Conservation (phyloP, 2,888 invertebrate genomes). For the Coronaproctus castanopsis region DNA sequence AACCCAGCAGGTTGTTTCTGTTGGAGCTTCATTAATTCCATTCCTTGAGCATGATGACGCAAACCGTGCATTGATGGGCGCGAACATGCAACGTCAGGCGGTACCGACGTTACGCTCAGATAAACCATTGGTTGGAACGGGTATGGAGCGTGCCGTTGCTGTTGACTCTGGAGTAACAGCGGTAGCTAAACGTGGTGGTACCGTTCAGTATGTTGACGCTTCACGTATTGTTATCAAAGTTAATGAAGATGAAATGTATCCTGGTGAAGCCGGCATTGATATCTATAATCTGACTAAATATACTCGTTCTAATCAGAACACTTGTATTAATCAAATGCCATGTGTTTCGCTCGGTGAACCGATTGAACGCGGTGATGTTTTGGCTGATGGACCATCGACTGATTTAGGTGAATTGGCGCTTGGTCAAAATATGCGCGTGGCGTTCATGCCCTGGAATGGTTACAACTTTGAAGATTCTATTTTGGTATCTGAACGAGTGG, state of each 20-base stretch:
- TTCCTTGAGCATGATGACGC: slow-evolving; percentile 14
- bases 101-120: slow-evolving; percentile 5
- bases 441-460: slow-evolving; percentile 14
- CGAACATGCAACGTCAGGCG: slow-evolving; percentile 14
- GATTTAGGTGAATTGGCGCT: slow-evolving; percentile 8
- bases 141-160: slow-evolving; percentile 7
- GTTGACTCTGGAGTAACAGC: not conserved
- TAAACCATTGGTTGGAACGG: slow-evolving; percentile 11
- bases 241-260: not conserved
- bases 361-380: not conserved
- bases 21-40: slow-evolving; percentile 12
- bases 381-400: slow-evolving; percentile 1
- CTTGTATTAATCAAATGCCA: slow-evolving; percentile 7
- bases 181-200: not conserved
- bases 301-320: slow-evolving; percentile 6
- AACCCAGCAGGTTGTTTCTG: slow-evolving; percentile 8
- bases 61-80: slow-evolving; percentile 13
- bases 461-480: slow-evolving; percentile 15
- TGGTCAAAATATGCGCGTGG: slow-evolving; percentile 11
- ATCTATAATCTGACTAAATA: slow-evolving; percentile 8
- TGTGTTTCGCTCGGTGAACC: not conserved
- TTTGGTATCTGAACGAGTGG: slow-evolving; percentile 9
- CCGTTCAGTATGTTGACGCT: not conserved
- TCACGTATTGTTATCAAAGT: not conserved
- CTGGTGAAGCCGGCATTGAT: not conserved